phyloP scores from a whole-genome alignment of 2,888 invertebrate genomes.

The Glaucopsyche alexis region DNA sequence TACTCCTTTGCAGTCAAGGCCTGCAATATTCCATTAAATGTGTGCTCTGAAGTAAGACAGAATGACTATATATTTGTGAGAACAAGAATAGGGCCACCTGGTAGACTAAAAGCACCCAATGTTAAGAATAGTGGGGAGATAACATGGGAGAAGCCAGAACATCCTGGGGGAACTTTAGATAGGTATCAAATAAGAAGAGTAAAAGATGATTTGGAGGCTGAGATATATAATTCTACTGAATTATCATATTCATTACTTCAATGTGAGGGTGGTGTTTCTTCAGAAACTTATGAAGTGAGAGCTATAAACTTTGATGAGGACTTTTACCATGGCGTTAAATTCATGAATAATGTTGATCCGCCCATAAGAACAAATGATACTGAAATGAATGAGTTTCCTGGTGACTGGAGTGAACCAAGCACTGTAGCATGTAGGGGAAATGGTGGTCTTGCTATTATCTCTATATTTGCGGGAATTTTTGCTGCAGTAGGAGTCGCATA shows the following conservation, averaged over 20 bases:
- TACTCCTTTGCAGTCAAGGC: constrained; percentile 87
- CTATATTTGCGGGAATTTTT: constrained; percentile 60
- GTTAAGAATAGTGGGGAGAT: constrained; percentile 56
- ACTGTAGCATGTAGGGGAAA: constrained; percentile 57
- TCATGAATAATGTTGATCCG: constrained; percentile 50
- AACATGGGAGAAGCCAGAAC: constrained; percentile 74
- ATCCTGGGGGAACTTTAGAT: constrained; percentile 77
- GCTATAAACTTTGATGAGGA: constrained; percentile 67
- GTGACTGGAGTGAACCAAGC: constrained; percentile 65
- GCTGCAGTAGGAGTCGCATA: constrained; percentile 55
- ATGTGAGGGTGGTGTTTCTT: constrained; percentile 58
- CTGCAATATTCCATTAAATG: constrained; percentile 80
- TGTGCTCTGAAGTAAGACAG: constrained; percentile 78
- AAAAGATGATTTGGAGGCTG: constrained; percentile 52
- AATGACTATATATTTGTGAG: constrained; percentile 73
- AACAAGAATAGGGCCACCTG: constrained; percentile 83
- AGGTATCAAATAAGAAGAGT: constrained; percentile 77
- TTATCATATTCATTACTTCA: constrained; percentile 48
- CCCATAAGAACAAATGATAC: constrained; percentile 43
- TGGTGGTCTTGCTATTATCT: constrained; percentile 57
- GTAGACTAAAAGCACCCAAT: constrained; percentile 57
- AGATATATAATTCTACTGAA: constrained; percentile 57
- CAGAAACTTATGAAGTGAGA: constrained; percentile 65
- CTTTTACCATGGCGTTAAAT: constrained; percentile 54
- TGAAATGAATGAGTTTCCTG: constrained; percentile 48